Evolutionary conservation across 2,888 invertebrate species (phyloP).

Genomic region (Orchesellides sinensis): DNA sequence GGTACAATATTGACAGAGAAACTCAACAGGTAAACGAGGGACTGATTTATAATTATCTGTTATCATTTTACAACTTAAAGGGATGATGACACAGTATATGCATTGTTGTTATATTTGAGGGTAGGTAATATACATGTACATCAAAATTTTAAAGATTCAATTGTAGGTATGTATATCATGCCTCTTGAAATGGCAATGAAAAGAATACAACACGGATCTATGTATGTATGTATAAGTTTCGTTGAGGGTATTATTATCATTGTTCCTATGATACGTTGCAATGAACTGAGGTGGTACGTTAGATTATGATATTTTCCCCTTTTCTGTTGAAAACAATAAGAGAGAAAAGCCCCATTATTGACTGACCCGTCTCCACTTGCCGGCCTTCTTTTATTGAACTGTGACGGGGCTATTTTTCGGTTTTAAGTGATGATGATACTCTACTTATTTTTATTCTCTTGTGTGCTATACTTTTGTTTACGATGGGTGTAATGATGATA

Average conservation of each 20-base stretch:
- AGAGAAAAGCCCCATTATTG: background rate
- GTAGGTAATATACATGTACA: background rate
- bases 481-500: background rate
- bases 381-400: conserved; percentile 3
- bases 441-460: too few relatives aligned
- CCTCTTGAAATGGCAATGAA: too few relatives aligned
- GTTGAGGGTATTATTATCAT: too few relatives aligned
- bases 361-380: background rate
- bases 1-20: background rate
- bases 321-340: background rate
- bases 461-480: background rate
- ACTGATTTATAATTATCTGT: background rate
- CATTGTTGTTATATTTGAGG: too few relatives aligned
- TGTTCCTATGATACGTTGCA: too few relatives aligned
- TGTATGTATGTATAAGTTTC: too few relatives aligned
- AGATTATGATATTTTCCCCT: too few relatives aligned
- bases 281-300: too few relatives aligned
- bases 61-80: background rate
- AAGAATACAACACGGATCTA: too few relatives aligned
- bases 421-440: background rate
- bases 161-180: too few relatives aligned
- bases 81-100: background rate
- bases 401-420: background rate
- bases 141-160: too few relatives aligned
- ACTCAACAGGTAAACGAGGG: background rate